Percentiles rank a stretch among this genome's conserved stretches.
phyloP scores from a whole-genome alignment of 2,797 vertebrate species.

The Neomorphus geoffroyi region DNA sequence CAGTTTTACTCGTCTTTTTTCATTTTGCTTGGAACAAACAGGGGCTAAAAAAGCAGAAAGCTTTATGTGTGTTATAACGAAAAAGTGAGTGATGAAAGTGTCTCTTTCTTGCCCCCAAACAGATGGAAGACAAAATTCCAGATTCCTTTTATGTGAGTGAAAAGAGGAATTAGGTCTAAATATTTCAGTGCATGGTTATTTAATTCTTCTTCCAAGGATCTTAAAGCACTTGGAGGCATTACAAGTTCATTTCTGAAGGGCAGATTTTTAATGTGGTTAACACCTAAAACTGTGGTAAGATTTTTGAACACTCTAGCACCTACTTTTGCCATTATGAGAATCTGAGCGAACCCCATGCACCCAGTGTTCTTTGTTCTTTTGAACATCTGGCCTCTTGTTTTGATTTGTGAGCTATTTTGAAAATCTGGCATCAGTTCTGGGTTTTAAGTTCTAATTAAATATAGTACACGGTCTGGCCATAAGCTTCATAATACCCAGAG shows the following conservation, averaged over 20 bases:
- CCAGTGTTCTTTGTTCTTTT: conserved; percentile 1
- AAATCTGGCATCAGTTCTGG: conserved; percentile 33
- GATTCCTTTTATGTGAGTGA: not conserved
- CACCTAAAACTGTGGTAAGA: not conserved
- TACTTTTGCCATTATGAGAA: not conserved
- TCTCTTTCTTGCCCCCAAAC: not conserved
- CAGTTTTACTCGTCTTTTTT: not conserved
- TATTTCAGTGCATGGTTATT: not conserved
- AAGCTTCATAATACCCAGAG: not conserved
- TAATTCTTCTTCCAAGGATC: not conserved
- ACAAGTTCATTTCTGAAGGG: not conserved
- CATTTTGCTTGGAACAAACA: not conserved
- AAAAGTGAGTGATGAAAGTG: not conserved
- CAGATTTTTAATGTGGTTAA: not conserved
- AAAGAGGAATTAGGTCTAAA: not conserved
- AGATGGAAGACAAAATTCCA: not conserved
- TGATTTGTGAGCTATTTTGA: conserved; percentile 26
- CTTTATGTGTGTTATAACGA: not conserved
- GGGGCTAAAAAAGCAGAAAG: fast-evolving
- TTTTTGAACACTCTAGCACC: not conserved
- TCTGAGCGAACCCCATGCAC: not conserved
- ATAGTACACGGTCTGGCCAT: not conserved
- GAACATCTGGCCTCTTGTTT: conserved; percentile 46
- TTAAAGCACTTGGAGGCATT: not conserved
- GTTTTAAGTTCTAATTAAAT: conserved; percentile 47